Evolutionary conservation across 2,888 invertebrate species (phyloP), one percentile per base, ranked within the genome.

Genomic region (Dasypolia templi): DNA sequence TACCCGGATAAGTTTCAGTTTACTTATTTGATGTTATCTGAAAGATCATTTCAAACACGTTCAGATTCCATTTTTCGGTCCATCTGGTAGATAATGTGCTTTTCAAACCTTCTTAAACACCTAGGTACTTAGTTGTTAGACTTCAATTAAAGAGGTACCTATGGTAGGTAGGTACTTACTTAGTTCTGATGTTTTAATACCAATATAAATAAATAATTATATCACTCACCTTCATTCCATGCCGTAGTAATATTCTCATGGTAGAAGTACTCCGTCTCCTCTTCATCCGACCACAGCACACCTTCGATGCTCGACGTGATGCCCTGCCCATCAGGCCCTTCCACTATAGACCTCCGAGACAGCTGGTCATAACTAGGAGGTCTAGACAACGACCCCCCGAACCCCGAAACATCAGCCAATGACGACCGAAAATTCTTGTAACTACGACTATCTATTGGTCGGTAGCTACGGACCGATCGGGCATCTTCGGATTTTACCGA

Each of bases 281-380:
- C 96, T 82, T 96, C 96, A 92, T 96, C 96, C 3, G 96, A 96
- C 96, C 96, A 96, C 84, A 96, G 92, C 35, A 96, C 96, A 0
- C 96, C 96, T 85, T 96, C 96, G 49, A 96, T 96, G 79, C 96
- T 96, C 26, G 96, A 96, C n/a, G 96, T 96, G 68, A 95, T 92
- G 6, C 93, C 94, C 61, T 92, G 93, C 9, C 86, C 91, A 0
- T 95, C 95, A 0, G 91, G 90, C 7, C 94, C 95, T 51, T 96
- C 96, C 2, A 95, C 93, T 42, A 95, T 83, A 12, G 96, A 96
- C 84, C 96, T 90, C 11, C 96, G 87, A 6, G 96, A 96, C 77
- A 96, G 78, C 89, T 95, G 96, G 56, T 96, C 96, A 74, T 96
- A 96, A 58, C 96, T 96, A 0, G 96, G 96, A 22, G 94, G 96